Percentiles rank a stretch among this genome's conserved stretches.
Conservation (phyloP, 53 echinoderm and acorn worm genomes). For the Echinometra lucunter region DNA sequence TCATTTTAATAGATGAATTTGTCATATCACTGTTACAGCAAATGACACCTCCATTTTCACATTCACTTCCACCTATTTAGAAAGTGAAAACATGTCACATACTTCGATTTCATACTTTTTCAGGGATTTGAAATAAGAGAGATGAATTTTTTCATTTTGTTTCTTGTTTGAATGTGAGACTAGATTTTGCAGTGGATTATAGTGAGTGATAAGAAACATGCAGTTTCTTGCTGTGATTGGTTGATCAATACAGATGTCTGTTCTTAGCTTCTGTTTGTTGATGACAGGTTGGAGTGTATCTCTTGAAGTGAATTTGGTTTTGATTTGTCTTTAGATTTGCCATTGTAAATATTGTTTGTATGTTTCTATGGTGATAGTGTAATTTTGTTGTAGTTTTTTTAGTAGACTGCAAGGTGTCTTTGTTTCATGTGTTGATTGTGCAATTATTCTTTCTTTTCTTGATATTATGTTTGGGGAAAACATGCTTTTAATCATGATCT, state of each 20-base stretch:
- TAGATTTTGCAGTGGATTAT: slow-evolving; percentile 5
- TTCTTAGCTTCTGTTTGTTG: background rate
- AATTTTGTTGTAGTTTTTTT: slow-evolving; percentile 4
- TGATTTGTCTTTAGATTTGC: background rate
- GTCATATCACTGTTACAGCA: background rate
- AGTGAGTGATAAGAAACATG: background rate
- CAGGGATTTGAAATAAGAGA: background rate
- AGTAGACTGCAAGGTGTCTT: background rate
- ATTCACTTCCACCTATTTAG: background rate
- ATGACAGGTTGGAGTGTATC: background rate
- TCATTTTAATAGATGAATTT: background rate
- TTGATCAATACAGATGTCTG: background rate
- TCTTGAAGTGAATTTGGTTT: background rate
- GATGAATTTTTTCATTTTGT: background rate
- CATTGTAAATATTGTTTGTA: background rate
- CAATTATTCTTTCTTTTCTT: slow-evolving; percentile 41
- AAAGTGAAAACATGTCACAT: background rate
- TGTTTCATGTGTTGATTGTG: slow-evolving; percentile 21
- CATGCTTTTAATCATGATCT: background rate
- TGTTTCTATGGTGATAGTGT: background rate
- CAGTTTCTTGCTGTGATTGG: background rate
- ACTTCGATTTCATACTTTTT: background rate
- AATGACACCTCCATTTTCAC: background rate
- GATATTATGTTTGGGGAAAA: background rate
- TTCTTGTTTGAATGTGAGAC: slow-evolving; percentile 9